phyloP scores from a whole-genome alignment of 2,113 vertebrate species.

The Mastomys coucha region DNA sequence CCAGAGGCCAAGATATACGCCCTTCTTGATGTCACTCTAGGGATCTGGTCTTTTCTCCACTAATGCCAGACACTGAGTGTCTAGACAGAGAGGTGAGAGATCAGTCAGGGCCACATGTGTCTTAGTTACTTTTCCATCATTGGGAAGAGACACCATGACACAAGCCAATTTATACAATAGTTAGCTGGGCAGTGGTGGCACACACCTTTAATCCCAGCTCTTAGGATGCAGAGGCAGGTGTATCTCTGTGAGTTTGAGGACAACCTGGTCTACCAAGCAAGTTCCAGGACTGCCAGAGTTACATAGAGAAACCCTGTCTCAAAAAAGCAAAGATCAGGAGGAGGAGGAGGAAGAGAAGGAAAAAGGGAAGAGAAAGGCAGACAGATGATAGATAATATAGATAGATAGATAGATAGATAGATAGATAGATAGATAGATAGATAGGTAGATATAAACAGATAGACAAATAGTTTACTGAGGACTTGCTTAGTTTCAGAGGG shows the following conservation, averaged over 20 bases:
- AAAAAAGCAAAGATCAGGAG: not conserved
- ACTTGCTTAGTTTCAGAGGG: not conserved
- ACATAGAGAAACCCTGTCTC: not conserved
- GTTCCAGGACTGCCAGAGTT: not conserved
- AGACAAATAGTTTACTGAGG: not conserved
- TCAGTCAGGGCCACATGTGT: not conserved
- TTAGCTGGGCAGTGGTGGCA: not conserved
- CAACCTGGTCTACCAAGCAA: not conserved
- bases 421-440: no score
- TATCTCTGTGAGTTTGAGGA: not conserved
- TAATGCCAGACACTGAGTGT: not conserved
- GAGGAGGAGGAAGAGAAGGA: no score
- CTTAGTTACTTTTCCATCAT: not conserved
- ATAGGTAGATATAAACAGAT: no score
- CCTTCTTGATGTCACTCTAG: not conserved
- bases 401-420: no score
- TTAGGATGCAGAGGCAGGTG: not conserved
- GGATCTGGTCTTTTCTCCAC: not conserved
- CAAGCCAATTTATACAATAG: not conserved
- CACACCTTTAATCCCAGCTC: not conserved
- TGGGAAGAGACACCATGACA: not conserved
- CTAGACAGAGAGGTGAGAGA: not conserved
- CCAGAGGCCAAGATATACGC: not conserved
- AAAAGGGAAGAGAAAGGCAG: no score
- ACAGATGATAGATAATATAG: no score